A percentile compares a stretch with the other conserved stretches of the same genome.
phyloP scores from a whole-genome alignment of 2,888 invertebrate genomes.

The Hanleya hanleyi region DNA sequence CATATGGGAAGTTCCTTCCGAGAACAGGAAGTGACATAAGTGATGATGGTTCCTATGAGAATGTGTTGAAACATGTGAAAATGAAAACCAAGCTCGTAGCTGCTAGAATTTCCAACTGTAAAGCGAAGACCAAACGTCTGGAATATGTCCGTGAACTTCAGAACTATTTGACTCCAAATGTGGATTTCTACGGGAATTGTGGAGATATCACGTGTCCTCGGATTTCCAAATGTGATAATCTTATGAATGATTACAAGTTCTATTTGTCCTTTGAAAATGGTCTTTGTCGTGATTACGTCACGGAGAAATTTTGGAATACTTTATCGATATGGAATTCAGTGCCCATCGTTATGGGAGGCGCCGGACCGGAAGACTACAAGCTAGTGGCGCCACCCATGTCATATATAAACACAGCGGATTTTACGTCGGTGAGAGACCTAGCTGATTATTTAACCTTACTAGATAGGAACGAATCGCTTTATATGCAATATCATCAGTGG shows the following conservation, averaged over 20 bases:
- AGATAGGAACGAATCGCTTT: neutral
- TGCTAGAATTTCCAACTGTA: neutral
- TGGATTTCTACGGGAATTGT: slow-evolving; percentile 1
- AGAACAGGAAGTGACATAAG: neutral
- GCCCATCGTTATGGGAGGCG: neutral
- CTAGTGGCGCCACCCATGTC: slow-evolving; percentile 90
- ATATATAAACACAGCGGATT: slow-evolving; percentile 96
- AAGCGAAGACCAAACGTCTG: neutral
- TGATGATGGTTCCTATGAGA: no score
- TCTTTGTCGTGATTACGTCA: neutral
- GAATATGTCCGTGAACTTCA: neutral
- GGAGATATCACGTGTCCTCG: neutral
- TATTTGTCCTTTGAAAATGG: neutral
- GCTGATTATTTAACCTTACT: slow-evolving; percentile 69
- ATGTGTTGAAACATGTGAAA: neutral
- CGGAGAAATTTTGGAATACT: slow-evolving; percentile 3
- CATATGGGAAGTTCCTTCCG: no score
- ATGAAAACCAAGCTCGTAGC: neutral
- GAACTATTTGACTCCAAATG: neutral
- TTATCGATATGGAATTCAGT: neutral
- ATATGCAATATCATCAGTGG: neutral
- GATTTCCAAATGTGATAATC: neutral
- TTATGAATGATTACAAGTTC: slow-evolving; percentile 4
- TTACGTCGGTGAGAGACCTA: slow-evolving; percentile 86
- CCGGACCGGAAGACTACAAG: neutral